Evolutionary conservation across 2,797 vertebrate species (phyloP).

Genomic region (Muscicapa striata): DNA sequence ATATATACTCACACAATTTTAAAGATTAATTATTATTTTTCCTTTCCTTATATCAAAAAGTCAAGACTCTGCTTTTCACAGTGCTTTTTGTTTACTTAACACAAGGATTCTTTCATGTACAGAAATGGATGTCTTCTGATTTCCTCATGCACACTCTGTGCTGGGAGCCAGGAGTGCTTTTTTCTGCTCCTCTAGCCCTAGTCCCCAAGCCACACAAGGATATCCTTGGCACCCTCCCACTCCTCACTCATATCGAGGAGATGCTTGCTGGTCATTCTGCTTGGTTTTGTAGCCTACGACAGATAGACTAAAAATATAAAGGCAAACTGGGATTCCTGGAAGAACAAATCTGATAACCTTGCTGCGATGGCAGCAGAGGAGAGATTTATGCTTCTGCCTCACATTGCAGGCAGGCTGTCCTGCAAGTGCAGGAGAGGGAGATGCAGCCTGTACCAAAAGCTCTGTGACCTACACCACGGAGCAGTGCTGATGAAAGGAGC

Average conservation of each 20-base stretch:
- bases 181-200: neutral
- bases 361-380: neutral
- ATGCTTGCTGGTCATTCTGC: no score
- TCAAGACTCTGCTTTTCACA: neutral
- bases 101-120: neutral
- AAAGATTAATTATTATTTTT: neutral
- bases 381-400: neutral
- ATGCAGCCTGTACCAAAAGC: neutral
- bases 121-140: neutral
- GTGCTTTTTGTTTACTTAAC: neutral
- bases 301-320: neutral
- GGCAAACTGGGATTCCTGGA: neutral
- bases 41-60: neutral
- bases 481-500: neutral
- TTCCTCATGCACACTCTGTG: neutral
- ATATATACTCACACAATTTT: neutral
- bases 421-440: fast-evolving
- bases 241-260: neutral
- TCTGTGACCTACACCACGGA: fast-evolving
- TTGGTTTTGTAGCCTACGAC: neutral
- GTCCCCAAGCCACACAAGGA: neutral
- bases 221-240: neutral
- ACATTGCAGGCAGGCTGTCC: neutral
- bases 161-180: neutral
- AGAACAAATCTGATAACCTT: neutral